Conservation (phyloP, 2,797 vertebrate genomes). For the Phrynocephalus vlangalii region DNA sequence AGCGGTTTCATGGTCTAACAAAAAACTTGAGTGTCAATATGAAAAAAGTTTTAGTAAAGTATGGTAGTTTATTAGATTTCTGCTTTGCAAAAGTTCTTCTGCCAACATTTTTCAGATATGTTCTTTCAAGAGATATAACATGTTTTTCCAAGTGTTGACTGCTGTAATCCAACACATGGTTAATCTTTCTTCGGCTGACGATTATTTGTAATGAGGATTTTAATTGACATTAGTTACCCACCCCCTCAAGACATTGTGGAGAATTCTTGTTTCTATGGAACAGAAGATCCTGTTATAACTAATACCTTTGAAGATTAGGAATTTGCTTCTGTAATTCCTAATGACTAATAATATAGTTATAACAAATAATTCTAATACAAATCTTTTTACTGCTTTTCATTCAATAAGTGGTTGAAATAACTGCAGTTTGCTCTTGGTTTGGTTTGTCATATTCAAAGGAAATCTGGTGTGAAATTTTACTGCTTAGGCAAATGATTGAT, state of each 20-base stretch:
- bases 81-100: constrained; percentile 16
- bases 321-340: constrained; percentile 45
- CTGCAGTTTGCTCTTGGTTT: constrained; percentile 47
- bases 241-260: constrained; percentile 35
- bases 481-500: constrained; percentile 7
- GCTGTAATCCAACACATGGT: constrained; percentile 19
- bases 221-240: constrained; percentile 37
- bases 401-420: constrained; percentile 11
- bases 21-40: neutral
- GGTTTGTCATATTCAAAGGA: constrained; percentile 12
- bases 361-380: constrained; percentile 30
- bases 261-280: constrained; percentile 44
- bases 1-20: neutral
- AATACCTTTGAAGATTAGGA: constrained; percentile 49
- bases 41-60: constrained; percentile 32
- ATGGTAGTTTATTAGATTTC: constrained; percentile 21
- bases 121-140: constrained; percentile 14
- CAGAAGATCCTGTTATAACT: constrained; percentile 44
- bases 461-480: constrained; percentile 12
- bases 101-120: neutral
- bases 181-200: constrained; percentile 44
- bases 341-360: constrained; percentile 40
- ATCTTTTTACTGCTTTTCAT: neutral
- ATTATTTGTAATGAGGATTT: constrained; percentile 56
- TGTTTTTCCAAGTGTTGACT: constrained; percentile 22